Conservation (phyloP, 2,888 invertebrate species). For the Mactromeris polynyma region DNA sequence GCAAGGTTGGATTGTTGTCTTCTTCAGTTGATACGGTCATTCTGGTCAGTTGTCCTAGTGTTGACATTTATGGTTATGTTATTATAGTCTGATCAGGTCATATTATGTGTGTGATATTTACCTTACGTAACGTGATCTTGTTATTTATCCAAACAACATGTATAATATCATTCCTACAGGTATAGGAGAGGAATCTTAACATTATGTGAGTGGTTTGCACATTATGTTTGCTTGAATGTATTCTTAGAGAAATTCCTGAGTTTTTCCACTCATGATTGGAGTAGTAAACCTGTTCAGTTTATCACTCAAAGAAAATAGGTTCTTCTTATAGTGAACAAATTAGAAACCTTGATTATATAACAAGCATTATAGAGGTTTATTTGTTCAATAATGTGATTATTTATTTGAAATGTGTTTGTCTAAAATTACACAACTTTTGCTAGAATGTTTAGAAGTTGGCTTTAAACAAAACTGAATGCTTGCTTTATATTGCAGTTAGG, state of each 20-base stretch:
- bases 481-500: no score
- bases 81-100: conserved; percentile 1
- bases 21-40: no score
- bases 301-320: background rate
- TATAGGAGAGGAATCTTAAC: background rate
- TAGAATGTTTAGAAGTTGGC: no score
- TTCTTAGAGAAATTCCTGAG: background rate
- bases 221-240: background rate
- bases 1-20: no score
- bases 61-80: background rate
- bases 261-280: background rate
- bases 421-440: no score
- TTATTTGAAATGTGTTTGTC: background rate
- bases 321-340: background rate
- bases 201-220: background rate
- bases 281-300: background rate
- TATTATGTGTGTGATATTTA: background rate
- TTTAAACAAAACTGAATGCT: no score
- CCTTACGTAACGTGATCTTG: background rate
- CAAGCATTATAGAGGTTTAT: background rate
- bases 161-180: background rate
- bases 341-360: background rate
- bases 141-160: background rate
- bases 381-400: background rate
- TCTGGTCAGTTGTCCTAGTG: background rate